Percentiles rank a stretch among this genome's conserved stretches.
Evolutionary conservation across 2,888 invertebrate genomes (phyloP).

Genomic region (Trisateles emortualis): DNA sequence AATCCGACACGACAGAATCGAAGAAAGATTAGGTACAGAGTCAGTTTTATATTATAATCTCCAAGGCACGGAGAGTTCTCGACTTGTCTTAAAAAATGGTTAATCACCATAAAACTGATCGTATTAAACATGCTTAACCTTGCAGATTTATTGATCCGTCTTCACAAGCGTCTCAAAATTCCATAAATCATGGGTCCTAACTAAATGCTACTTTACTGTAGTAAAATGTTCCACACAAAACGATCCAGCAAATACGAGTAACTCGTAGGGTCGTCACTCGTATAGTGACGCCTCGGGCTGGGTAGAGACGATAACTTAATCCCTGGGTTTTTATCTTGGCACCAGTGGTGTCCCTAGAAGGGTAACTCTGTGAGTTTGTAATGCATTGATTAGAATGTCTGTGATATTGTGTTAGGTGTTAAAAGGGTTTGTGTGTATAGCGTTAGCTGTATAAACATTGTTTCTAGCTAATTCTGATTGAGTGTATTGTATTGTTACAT

Average conservation of each 20-base stretch:
- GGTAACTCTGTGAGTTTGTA: slow-evolving; percentile 39
- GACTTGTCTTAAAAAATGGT: no score
- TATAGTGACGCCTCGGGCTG: slow-evolving; percentile 51
- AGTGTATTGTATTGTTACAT: no score
- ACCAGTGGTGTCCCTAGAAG: slow-evolving; percentile 24
- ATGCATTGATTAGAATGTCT: slow-evolving; percentile 47
- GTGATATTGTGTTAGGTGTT: slow-evolving; percentile 32
- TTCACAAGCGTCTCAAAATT: no score
- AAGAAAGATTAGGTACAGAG: no score
- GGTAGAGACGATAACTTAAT: slow-evolving; percentile 65
- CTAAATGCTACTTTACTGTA: background rate
- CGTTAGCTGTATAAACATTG: background rate
- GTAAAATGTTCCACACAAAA: slow-evolving; percentile 19
- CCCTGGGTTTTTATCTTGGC: slow-evolving; percentile 63
- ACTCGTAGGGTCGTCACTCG: slow-evolving; percentile 50
- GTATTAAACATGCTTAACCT: no score
- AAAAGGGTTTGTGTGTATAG: slow-evolving; percentile 28
- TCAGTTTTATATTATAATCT: no score
- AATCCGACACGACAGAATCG: no score
- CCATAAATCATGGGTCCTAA: background rate
- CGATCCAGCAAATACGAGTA: slow-evolving; percentile 45
- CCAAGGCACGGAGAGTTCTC: no score
- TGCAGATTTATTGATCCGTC: no score
- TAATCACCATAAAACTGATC: no score
- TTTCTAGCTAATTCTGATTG: no score